A percentile compares a stretch with the other conserved stretches of the same genome.
These are phyloP conservation scores for Cyclura pinguis DNA, from an alignment of 2,797 vertebrate genomes.

Conservation along the genomic window DNA sequence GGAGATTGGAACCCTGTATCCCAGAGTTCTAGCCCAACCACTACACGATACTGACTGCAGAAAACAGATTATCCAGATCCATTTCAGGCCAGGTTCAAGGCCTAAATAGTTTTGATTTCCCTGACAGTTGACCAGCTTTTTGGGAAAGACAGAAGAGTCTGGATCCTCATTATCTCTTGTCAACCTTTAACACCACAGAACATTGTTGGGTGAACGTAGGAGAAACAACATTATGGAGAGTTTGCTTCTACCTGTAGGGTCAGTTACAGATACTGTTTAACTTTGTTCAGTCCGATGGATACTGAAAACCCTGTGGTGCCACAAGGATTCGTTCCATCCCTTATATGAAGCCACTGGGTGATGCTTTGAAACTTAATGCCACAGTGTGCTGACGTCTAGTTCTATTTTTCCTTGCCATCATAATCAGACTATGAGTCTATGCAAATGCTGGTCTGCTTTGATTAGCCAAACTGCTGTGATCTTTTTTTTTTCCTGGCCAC, in stretches of 20 bases:
- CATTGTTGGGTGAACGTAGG: neutral
- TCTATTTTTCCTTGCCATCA: no score
- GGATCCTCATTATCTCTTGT: neutral
- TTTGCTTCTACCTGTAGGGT: neutral
- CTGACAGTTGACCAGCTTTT: neutral
- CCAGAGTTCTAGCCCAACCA: no score
- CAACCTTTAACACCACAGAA: neutral
- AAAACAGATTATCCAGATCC: neutral
- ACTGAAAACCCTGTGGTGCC: neutral
- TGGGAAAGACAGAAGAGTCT: neutral
- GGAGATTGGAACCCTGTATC: no score
- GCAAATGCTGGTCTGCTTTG: no score
- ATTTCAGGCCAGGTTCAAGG: neutral
- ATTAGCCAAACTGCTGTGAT: neutral
- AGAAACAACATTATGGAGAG: neutral
- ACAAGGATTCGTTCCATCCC: neutral
- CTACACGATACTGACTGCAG: no score
- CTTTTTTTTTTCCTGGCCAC: no score
- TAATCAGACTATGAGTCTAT: no score
- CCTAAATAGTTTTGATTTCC: neutral
- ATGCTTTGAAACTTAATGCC: no score
- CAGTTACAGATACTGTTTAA: neutral
- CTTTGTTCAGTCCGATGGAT: neutral
- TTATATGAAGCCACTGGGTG: neutral
- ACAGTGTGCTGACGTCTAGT: no score